These are phyloP conservation scores for Galerucella nymphaeae DNA, from an alignment of 2,888 invertebrate species.

Conservation along the genomic window DNA sequence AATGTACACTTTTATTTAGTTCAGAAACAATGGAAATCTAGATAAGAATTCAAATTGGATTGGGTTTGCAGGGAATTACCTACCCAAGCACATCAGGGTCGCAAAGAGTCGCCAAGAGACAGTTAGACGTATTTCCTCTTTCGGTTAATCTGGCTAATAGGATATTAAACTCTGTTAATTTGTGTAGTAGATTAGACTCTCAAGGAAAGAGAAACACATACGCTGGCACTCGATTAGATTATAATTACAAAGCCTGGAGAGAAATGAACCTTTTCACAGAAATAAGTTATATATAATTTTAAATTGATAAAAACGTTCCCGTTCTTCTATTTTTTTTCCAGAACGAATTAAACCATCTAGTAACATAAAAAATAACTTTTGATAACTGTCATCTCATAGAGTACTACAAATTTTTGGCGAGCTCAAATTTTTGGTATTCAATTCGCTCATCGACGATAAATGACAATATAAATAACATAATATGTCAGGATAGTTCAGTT, in stretches of 20 bases:
- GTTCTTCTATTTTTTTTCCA: too few species aligned
- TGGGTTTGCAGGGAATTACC: slow-evolving; percentile 38
- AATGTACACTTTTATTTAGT: slow-evolving; percentile 36
- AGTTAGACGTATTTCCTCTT: slow-evolving; percentile 31
- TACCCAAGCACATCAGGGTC: slow-evolving; percentile 23
- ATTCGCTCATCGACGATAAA: slow-evolving; percentile 27
- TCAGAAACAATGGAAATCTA: slow-evolving; percentile 43
- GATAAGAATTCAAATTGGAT: slow-evolving; percentile 52
- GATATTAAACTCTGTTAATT: slow-evolving; percentile 33
- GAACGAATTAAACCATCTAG: too few species aligned
- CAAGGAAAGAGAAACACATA: slow-evolving; percentile 21
- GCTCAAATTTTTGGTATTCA: slow-evolving; percentile 13
- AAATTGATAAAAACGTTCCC: too few species aligned
- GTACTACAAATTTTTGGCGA: neutral
- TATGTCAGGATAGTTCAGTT: slow-evolving; percentile 53
- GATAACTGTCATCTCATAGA: neutral
- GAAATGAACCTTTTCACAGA: too few species aligned
- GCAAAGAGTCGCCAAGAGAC: slow-evolving; percentile 20
- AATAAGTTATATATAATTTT: too few species aligned
- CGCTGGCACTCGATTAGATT: slow-evolving; percentile 9
- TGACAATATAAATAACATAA: slow-evolving; percentile 51
- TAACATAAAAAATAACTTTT: too few species aligned
- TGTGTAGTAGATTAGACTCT: slow-evolving; percentile 13
- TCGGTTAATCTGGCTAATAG: slow-evolving; percentile 39
- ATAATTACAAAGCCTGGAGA: slow-evolving; percentile 6